These are phyloP conservation scores for Trididemnum miniatum DNA, from an alignment of 23 tunicate species.

Conservation along the genomic window DNA sequence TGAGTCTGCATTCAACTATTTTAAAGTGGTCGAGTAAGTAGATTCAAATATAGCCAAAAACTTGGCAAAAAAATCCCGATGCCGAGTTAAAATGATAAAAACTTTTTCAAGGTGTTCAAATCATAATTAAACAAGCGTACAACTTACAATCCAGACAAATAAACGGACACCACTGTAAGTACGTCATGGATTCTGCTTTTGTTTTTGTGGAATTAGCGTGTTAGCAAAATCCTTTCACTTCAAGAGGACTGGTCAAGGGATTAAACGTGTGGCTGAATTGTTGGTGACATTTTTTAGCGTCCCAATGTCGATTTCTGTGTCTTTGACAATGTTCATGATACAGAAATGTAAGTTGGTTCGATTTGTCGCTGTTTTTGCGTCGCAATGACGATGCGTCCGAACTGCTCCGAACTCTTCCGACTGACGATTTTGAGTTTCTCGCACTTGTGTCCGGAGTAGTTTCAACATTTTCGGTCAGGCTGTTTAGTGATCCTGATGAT, in stretches of 20 bases:
- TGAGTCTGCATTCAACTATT: too few species aligned
- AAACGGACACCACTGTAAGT: too few species aligned
- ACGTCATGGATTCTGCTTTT: too few species aligned
- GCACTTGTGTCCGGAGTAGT: not conserved
- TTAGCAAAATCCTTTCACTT: conserved; percentile 15
- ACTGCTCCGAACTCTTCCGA: conserved; percentile 38
- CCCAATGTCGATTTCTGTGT: conserved; percentile 20
- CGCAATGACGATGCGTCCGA: conserved; percentile 35
- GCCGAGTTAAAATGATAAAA: too few species aligned
- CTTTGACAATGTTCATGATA: conserved; percentile 43
- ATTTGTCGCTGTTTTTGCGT: conserved; percentile 13
- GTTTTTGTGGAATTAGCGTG: too few species aligned
- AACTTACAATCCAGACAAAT: too few species aligned
- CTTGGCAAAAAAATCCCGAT: too few species aligned
- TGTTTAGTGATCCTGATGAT: conserved; percentile 58
- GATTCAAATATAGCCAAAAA: too few species aligned
- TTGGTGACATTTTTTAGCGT: conserved; percentile 7
- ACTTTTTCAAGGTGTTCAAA: too few species aligned
- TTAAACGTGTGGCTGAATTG: not conserved
- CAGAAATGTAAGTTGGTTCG: conserved; percentile 10
- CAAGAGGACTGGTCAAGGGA: not conserved
- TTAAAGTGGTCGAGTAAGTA: too few species aligned
- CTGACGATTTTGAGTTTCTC: not conserved
- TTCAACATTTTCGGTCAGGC: not conserved
- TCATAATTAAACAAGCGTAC: too few species aligned